Evolutionary conservation across 2,113 vertebrate species (phyloP).

Genomic region (Macquaria ambigua): DNA sequence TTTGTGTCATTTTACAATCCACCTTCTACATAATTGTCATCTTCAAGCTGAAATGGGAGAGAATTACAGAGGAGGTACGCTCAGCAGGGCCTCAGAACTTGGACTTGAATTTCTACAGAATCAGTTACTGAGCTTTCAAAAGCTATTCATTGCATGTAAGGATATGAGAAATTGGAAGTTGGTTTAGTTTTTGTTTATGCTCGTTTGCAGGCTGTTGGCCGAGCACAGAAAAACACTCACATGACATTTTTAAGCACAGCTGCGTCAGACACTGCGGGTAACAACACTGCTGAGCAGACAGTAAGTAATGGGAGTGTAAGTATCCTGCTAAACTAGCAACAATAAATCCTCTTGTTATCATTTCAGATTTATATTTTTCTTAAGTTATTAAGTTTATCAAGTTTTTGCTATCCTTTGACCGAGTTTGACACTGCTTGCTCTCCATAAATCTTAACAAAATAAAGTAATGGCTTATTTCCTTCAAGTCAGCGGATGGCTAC

Average conservation of each 20-base stretch:
- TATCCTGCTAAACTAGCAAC: neutral
- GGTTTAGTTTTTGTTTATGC: neutral
- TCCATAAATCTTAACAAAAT: neutral
- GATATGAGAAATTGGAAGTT: neutral
- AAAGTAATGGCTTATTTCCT: neutral
- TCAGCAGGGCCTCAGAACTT: too few species aligned
- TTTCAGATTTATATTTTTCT: too few species aligned
- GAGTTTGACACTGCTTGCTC: neutral
- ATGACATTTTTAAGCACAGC: conserved; percentile 12
- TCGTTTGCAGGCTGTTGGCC: conserved; percentile 71
- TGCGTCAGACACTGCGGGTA: neutral
- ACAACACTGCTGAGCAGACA: neutral
- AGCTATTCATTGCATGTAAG: neutral
- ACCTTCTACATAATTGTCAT: conserved; percentile 86
- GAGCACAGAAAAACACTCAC: conserved; percentile 48
- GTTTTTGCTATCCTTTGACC: neutral
- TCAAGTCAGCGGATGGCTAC: conserved; percentile 64
- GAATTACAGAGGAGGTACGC: conserved; percentile 89
- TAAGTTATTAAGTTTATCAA: too few species aligned
- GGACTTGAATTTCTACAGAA: neutral
- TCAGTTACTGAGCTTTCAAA: neutral
- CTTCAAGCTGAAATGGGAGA: conserved; percentile 88
- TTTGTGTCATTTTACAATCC: conserved; percentile 84
- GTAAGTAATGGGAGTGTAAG: conserved; percentile 46
- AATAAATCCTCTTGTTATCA: too few species aligned